Evolutionary conservation across 2,888 invertebrate species (phyloP).

Genomic region (Ophonus ardosiacus): DNA sequence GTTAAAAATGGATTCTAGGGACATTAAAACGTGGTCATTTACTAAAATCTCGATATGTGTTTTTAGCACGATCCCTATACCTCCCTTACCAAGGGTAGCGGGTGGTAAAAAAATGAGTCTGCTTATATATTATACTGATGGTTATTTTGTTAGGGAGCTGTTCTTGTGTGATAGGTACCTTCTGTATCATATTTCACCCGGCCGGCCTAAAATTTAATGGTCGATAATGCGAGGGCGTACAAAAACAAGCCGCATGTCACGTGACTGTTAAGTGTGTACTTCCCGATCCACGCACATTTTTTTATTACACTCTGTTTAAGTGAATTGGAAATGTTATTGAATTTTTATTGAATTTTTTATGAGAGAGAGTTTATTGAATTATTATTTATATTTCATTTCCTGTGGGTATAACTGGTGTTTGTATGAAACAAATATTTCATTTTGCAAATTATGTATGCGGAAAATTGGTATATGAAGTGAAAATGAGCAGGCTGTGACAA

Average conservation of each 20-base stretch:
- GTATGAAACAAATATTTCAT: neutral
- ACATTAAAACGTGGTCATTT: no score
- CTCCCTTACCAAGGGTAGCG: no score
- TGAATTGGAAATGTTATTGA: conserved; percentile 19
- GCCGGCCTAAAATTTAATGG: conserved; percentile 45
- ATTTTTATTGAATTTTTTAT: conserved; percentile 6
- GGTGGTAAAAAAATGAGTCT: no score
- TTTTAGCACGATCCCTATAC: no score
- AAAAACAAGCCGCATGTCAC: conserved; percentile 38
- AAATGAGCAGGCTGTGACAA: neutral
- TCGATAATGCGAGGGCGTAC: conserved; percentile 30
- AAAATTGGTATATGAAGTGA: neutral
- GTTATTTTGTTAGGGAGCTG: neutral
- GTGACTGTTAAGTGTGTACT: conserved; percentile 6
- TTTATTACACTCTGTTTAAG: neutral
- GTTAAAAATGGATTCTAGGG: no score
- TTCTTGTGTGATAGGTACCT: neutral
- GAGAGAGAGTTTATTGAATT: neutral
- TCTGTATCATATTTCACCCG: conserved; percentile 45
- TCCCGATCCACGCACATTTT: neutral
- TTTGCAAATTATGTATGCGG: neutral
- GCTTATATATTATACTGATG: neutral
- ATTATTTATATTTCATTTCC: neutral
- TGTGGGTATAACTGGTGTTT: neutral
- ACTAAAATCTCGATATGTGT: no score